Evolutionary conservation across 2,888 invertebrate species (phyloP), one percentile per base, ranked within the genome.

Genomic region (Drosophila falleni): DNA sequence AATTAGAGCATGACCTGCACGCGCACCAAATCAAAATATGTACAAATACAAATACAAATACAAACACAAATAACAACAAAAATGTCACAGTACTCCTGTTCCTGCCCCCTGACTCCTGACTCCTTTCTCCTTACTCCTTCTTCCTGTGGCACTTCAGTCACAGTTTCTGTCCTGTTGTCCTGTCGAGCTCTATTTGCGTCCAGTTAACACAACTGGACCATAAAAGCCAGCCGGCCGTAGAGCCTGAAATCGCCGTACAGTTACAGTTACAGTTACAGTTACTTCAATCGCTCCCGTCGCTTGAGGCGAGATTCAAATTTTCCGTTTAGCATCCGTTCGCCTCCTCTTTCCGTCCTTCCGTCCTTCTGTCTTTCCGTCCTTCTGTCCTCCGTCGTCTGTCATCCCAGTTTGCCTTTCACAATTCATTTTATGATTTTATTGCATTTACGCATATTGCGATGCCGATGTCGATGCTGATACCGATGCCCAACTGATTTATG

Each of bases 371-470:
- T 11, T 29, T 26, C 11, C 1, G 29, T 29, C 29, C 4, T n/a
- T n/a, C 23, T 23, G 15, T 60, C 19, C 47, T 69, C 9, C 58
- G 13, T 37, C 29, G 15, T 51, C 35, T 23, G 46, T 61, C 56
- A 29, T 71, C 19, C 59, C 65, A 31, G 37, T 64, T 68, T 71
- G 67, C 70, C 78, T 71, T 60, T 68, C 67, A 81, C 82, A 84
- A 84, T 83, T 81, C 80, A 53, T 82, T 90, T 88, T 90, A 90
- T 89, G 86, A 81, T 90, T 89, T 88, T 89, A 89, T 89, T 89
- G 83, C 87, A 78, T 85, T 85, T 81, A 88, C 79, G 81, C 80
- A 85, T 87, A 85, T 89, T 87, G 89, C 76, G 76, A 68, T 66
- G 58, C 41, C 59, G 63, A 68, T 66, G 58, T 37, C 59, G 63